Conservation (phyloP, 1,140 invertebrate genomes). For the Diachasmimorpha longicaudata region DNA sequence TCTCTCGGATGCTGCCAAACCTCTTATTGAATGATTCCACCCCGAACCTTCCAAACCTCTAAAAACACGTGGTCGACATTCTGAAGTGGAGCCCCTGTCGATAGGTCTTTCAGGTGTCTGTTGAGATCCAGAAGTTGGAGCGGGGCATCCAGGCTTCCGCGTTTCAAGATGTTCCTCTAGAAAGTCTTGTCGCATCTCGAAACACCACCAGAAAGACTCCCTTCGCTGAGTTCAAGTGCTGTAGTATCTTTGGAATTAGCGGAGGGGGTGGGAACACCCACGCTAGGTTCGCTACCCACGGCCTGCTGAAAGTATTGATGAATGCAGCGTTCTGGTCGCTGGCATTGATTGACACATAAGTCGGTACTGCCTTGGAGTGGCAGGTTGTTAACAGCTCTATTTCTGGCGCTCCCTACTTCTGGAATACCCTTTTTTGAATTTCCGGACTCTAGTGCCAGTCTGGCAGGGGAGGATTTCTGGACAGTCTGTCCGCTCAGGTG, state of each 20-base stretch:
- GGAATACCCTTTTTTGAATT: constrained; percentile 17
- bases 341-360: constrained; percentile 17
- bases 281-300: constrained; percentile 9
- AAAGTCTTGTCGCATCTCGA: background rate
- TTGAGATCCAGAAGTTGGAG: background rate
- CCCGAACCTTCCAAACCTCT: too few species aligned
- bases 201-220: constrained; percentile 29
- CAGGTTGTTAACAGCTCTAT: constrained; percentile 28
- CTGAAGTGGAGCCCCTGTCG: constrained; percentile 15
- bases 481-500: too few species aligned
- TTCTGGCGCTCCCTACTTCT: constrained; percentile 21
- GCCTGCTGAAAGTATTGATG: constrained; percentile 12
- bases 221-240: constrained; percentile 30
- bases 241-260: constrained; percentile 38
- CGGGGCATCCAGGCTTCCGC: background rate
- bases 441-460: constrained; percentile 29
- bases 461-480: constrained; percentile 12
- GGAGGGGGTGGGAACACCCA: constrained; percentile 29
- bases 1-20: constrained; percentile 11
- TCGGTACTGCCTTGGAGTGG: constrained; percentile 17
- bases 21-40: constrained; percentile 20
- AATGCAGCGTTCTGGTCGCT: constrained; percentile 12
- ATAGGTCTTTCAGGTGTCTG: constrained; percentile 25
- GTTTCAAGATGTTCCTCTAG: background rate
- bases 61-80: background rate